A percentile compares a stretch with the other conserved stretches of the same genome.
phyloP scores from a whole-genome alignment of 2,113 vertebrate genomes.

The Cyphomyrus plagiostoma region DNA sequence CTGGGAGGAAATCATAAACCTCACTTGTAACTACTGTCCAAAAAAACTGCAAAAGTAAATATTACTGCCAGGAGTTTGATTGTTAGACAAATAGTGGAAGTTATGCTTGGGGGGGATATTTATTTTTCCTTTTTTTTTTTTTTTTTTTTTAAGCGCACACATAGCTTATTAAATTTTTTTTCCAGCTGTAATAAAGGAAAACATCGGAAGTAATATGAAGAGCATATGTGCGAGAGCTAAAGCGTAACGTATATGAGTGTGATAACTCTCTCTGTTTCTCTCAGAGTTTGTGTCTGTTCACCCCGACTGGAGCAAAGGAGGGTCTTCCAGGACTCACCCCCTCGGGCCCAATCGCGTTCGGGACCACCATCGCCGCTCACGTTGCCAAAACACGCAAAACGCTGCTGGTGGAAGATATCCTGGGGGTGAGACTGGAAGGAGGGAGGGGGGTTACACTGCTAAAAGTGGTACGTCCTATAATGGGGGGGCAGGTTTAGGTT shows the following conservation, averaged over 20 bases:
- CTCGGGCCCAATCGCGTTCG: slow-evolving; percentile 79
- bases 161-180: neutral
- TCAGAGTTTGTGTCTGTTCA: slow-evolving; percentile 92
- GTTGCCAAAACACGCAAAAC: slow-evolving; percentile 94
- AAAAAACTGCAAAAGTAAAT: neutral
- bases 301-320: slow-evolving; percentile 81
- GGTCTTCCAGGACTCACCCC: slow-evolving; percentile 80
- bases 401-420: slow-evolving; percentile 86
- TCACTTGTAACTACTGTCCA: slow-evolving; percentile 14
- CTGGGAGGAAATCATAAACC: slow-evolving; percentile 5
- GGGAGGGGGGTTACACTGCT: neutral
- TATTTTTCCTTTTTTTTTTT: neutral
- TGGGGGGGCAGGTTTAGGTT: neutral
- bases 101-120: neutral
- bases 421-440: slow-evolving; percentile 68
- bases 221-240: neutral
- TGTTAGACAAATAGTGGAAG: neutral
- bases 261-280: slow-evolving; percentile 26
- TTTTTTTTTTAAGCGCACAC: neutral
- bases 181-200: neutral
- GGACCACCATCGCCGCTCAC: slow-evolving; percentile 88
- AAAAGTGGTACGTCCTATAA: neutral
- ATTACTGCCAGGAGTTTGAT: neutral
- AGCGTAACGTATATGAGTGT: neutral
- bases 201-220: neutral